Evolutionary conservation across 1,140 invertebrate genomes (phyloP), one percentile per base, ranked within the genome.

Genomic region (Platorchestia sp.): DNA sequence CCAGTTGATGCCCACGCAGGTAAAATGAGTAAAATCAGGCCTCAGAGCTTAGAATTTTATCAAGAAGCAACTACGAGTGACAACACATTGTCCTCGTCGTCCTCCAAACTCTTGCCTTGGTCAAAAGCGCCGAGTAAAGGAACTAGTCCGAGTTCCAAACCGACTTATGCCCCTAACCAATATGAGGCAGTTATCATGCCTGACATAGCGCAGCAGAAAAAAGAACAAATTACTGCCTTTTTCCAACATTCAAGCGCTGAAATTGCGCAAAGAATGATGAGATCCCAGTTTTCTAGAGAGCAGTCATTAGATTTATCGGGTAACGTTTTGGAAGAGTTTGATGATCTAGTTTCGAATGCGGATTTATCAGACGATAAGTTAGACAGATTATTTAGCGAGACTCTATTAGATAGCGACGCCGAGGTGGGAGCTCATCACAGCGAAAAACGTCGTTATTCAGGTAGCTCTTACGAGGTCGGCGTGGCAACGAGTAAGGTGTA

Each of bases 171-270:
- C 42, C 98, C 98, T 0, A 98, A 98, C 96, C 98, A 98, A 96
- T 99, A 97, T 97, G 98, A 99, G 97, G 98, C 98, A 14, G 98
- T 98, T 44, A 98, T 98, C 95, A 97, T 98, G 16, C 98, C 98
- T 95, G 98, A 98, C n/a, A 98, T 98, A 95, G 97, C 98, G 19
- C 97, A 97, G 22, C 98, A 98, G 51, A 99, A 99, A 97, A 98
- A 98, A 96, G 97, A 98, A 59, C 98, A 98, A 7, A 98, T 99
- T 86, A 98, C 98, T 95, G 98, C 98, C n/a, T 99, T 98, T 97
- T 98, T 99, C 96, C 96, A 96, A 44, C 95, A 96, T 47, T 87
- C 95, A 22, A 95, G 95, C 43, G 86, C 59, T 75, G 95, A 95
- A 75, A 96, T 95, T n/a, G 91, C 95, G 3, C 96, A 95, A 96